phyloP scores from a whole-genome alignment of 1,140 invertebrate genomes.

The Nylanderia fulva region DNA sequence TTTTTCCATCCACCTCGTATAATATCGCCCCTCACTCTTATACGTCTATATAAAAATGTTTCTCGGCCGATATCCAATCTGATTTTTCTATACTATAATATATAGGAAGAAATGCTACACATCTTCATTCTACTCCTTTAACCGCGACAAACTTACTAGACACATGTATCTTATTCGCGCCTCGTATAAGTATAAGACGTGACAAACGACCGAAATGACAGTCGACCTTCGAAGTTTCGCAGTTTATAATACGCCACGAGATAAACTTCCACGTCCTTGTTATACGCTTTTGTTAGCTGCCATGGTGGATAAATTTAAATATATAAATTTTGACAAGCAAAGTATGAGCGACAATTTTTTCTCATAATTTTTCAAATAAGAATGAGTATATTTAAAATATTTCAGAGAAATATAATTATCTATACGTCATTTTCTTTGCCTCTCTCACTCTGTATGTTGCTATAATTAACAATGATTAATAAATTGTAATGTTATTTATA shows the following conservation, averaged over 20 bases:
- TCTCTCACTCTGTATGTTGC: neutral
- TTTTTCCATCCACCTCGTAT: slow-evolving; percentile 16
- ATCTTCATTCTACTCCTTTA: neutral
- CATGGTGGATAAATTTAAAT: neutral
- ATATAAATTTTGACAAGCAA: slow-evolving; percentile 13
- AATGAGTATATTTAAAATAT: neutral
- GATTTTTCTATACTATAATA: slow-evolving; percentile 11
- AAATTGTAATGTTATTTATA: neutral
- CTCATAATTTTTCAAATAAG: neutral
- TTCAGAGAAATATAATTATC: neutral
- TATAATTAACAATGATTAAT: neutral
- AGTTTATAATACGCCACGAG: slow-evolving; percentile 6
- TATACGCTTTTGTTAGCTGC: neutral
- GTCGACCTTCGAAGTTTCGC: slow-evolving; percentile 45
- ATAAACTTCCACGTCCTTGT: slow-evolving; percentile 8
- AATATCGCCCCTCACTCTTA: neutral
- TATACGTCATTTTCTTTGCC: neutral
- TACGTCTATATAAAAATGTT: slow-evolving; percentile 3
- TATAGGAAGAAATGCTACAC: too few relatives aligned
- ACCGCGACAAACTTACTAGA: slow-evolving; percentile 39
- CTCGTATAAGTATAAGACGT: neutral
- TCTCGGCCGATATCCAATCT: neutral
- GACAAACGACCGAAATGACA: slow-evolving; percentile 42
- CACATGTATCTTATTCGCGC: slow-evolving; percentile 42
- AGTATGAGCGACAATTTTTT: neutral